Conservation (phyloP, 2,113 vertebrate genomes). For the Odocoileus hemionus region DNA sequence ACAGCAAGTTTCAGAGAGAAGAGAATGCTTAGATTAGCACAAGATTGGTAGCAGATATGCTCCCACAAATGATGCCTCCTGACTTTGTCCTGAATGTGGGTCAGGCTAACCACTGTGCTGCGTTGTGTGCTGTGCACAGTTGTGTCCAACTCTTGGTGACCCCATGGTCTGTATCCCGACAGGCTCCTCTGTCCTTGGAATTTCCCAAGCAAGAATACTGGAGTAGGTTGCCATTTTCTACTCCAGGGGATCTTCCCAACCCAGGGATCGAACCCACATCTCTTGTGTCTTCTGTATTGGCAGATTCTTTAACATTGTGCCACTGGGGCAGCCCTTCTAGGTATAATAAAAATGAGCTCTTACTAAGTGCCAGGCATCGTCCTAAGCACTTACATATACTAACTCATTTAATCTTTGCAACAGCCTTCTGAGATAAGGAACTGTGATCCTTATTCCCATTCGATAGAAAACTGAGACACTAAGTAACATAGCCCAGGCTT, state of each 20-base stretch:
- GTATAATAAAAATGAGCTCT: neutral
- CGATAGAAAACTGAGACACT: neutral
- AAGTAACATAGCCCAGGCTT: neutral
- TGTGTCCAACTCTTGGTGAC: neutral
- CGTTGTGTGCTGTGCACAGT: too few species aligned
- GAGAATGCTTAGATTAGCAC: neutral
- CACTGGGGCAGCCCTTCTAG: neutral
- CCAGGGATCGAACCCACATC: neutral
- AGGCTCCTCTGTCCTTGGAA: neutral
- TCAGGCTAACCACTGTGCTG: neutral
- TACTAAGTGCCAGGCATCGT: neutral
- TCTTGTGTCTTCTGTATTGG: neutral
- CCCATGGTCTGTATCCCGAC: neutral
- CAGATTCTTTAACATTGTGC: neutral
- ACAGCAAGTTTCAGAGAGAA: neutral
- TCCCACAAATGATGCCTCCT: too few species aligned
- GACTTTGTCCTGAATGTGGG: neutral
- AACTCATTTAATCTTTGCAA: neutral
- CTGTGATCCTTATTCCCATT: neutral
- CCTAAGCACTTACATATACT: neutral
- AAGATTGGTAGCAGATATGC: neutral
- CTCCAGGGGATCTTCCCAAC: neutral
- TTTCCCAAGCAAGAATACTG: neutral
- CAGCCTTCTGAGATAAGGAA: neutral
- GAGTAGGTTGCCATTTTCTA: neutral